These are phyloP conservation scores for Naso thynnoides DNA, from an alignment of 2,797 vertebrate genomes.

Conservation along the genomic window DNA sequence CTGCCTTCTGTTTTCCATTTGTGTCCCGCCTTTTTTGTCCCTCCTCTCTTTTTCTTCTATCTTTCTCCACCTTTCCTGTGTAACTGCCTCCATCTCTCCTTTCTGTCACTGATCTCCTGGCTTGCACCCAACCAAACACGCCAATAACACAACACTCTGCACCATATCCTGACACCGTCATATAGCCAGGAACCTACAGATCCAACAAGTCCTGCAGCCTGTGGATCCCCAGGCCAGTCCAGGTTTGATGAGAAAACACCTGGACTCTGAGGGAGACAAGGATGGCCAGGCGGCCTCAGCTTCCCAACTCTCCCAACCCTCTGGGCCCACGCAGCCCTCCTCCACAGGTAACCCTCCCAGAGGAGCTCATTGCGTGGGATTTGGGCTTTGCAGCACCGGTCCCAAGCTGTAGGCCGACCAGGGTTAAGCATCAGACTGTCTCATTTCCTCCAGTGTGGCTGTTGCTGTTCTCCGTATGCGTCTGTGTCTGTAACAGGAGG, in stretches of 20 bases:
- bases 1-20: conserved; percentile 66
- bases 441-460: conserved; percentile 52
- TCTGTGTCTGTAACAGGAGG: conserved; percentile 52
- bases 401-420: conserved; percentile 16
- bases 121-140: conserved; percentile 27
- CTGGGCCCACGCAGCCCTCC: conserved; percentile 85
- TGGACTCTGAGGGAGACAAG: conserved; percentile 85
- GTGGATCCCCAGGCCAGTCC: conserved; percentile 89
- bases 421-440: conserved; percentile 30
- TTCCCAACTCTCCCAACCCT: conserved; percentile 86
- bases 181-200: conserved; percentile 89
- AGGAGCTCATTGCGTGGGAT: conserved; percentile 49
- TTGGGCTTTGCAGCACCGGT: neutral
- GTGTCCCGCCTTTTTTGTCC: conserved; percentile 45
- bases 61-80: conserved; percentile 17
- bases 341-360: conserved; percentile 91
- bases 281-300: conserved; percentile 82
- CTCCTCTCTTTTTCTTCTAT: conserved; percentile 51
- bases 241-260: conserved; percentile 87
- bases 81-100: conserved; percentile 38
- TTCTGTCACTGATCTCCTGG: conserved; percentile 23
- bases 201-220: conserved; percentile 89
- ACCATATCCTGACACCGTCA: conserved; percentile 24
- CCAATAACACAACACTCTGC: neutral
- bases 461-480: conserved; percentile 54